Base-by-base conservation (phyloP, 53 echinoderm and acorn worm species). In the Luidia sarsii region DNA sequence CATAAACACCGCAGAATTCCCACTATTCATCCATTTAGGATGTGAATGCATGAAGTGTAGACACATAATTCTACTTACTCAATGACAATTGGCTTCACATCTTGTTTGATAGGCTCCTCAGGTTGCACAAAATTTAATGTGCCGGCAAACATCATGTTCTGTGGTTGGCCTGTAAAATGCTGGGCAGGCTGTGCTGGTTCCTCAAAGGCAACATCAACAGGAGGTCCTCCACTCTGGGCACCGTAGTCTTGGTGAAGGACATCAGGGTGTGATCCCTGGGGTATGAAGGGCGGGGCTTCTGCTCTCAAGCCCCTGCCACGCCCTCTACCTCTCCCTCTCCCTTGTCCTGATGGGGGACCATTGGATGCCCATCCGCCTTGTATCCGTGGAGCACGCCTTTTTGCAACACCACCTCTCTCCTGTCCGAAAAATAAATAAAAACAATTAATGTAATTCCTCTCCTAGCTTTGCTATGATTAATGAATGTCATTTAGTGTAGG, bases 361-460 rank as follows among this genome's bases (percentile, higher is more conserved):
- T 36, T 38, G 6, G n/a, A n/a, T 18, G 64, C 64, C 64, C 64
- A 64, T 35, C 36, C 64, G 35, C 64, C 64, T 64, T 64, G 64
- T 35, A 64, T 64, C 38, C 37, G 61, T 29, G 31, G 15, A 10
- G 46, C 8, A 10, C 46, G 46, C 46, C 15, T 46, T 8, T 46
- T 46, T n/a, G n/a, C n/a, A n/a, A n/a, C n/a, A n/a, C n/a, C n/a
- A n/a, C n/a, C n/a, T n/a, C n/a, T n/a, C n/a, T n/a, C n/a, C n/a
- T n/a, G n/a, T n/a, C n/a, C n/a, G n/a, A n/a, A n/a, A n/a, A n/a
- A n/a, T n/a, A n/a, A n/a, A n/a, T n/a, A n/a, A n/a, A n/a, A n/a
- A n/a, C n/a, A n/a, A n/a, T n/a, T n/a, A n/a, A n/a, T n/a, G n/a
- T n/a, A n/a, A n/a, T n/a, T n/a, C n/a, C n/a, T n/a, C n/a, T n/a